Base-by-base conservation (phyloP, 2,888 invertebrate species). In the Drosophila villosipedis region DNA sequence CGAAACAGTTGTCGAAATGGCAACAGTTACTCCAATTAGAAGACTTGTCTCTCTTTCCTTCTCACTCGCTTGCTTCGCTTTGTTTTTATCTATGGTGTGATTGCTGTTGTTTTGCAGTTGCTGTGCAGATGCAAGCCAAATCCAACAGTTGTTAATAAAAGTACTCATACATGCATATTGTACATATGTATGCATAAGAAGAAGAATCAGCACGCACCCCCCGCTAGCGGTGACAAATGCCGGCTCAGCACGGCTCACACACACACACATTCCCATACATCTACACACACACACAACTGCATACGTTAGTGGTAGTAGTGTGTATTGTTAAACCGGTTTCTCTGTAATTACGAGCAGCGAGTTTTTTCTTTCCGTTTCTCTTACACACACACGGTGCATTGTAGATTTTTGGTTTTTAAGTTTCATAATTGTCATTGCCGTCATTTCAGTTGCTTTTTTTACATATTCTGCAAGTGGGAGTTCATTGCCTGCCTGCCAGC, bases 201-300 rank as follows among this genome's bases (percentile, higher is more conserved):
- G 22, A 47, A 41, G 10, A 41, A 41, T 7, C 47, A 47, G 4
- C 47, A 47, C 47, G 14, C 22, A 47, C 22, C 50, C 43, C 54
- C 68, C 53, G 52, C 53, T 53, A 63, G 76, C 77, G 75, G 79
- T 80, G 83, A 76, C 76, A 82, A 78, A 80, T 68, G 82, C 82
- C 74, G 72, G 74, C 68, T 71, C 47, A 22, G 43, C 14, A 22
- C 14, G 47, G 47, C 25, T 16, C 39, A 61, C 49, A 33, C 33
- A 67, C 49, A 53, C 43, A 66, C 33, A 37, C 19, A 37, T 39
- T 31, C 69, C 37, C 55, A 61, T 14, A 41, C 9, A 16, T 19
- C 19, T n/a, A 59, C 41, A 55, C 25, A 43, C 25, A 59, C 39
- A 53, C 39, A 65, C 54, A 69, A 73, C 64, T 74, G 79, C 61